phyloP scores from a whole-genome alignment of 1,140 invertebrate species.

The Dermatophagoides farinae region DNA sequence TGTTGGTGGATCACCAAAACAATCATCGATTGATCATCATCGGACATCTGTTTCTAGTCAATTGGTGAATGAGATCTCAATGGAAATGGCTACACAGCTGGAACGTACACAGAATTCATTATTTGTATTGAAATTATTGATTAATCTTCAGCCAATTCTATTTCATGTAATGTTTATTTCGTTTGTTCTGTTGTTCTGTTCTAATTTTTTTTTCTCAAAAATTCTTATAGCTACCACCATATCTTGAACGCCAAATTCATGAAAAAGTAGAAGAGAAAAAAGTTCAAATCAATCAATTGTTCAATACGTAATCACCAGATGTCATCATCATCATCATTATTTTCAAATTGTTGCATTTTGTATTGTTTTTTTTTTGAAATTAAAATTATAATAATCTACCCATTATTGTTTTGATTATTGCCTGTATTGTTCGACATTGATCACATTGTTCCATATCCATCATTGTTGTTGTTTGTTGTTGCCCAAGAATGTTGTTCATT shows the following conservation, averaged over 20 bases:
- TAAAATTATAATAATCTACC: too few species aligned
- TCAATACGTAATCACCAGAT: neutral
- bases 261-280: neutral
- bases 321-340: neutral
- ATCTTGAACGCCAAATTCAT: neutral
- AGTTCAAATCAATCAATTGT: neutral
- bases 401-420: too few species aligned
- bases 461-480: too few species aligned
- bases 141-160: neutral
- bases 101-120: neutral
- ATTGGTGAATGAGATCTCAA: neutral
- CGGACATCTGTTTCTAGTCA: constrained; percentile 5
- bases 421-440: too few species aligned
- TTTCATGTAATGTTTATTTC: neutral
- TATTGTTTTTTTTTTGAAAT: too few species aligned
- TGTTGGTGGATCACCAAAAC: neutral
- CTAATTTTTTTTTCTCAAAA: neutral
- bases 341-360: too few species aligned
- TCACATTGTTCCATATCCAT: too few species aligned
- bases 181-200: too few species aligned
- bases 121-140: neutral
- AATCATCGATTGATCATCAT: neutral
- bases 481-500: too few species aligned
- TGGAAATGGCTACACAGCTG: neutral
- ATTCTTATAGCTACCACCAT: neutral